Conservation (phyloP, 2,888 invertebrate species). For the Caprella mutica region DNA sequence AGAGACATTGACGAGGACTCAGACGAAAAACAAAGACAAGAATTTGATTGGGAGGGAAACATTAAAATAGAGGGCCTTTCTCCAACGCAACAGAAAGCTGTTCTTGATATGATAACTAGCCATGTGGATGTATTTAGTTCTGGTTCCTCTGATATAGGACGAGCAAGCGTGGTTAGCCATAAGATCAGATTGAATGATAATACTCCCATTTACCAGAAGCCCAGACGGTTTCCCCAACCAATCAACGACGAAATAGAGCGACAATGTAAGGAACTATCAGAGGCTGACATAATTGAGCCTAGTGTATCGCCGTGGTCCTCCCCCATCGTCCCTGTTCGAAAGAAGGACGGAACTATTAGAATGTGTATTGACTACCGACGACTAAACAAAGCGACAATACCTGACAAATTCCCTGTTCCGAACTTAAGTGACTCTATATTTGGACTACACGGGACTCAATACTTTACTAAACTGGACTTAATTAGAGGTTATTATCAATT, state of each 20-base stretch:
- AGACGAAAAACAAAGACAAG: no score
- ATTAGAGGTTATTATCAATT: constrained; percentile 2
- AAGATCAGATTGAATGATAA: background rate
- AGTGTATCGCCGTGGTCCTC: background rate
- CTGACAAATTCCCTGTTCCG: constrained; percentile 5
- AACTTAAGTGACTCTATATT: background rate
- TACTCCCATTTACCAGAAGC: background rate
- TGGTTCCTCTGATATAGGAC: background rate
- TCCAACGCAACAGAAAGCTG: no score
- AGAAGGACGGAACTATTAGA: background rate
- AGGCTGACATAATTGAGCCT: background rate
- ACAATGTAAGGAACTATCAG: background rate
- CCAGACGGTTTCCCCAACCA: background rate
- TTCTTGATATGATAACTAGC: no score
- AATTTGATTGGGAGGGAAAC: no score
- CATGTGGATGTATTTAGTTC: constrained; percentile 7
- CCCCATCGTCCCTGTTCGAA: background rate
- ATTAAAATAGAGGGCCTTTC: no score
- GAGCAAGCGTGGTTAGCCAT: background rate
- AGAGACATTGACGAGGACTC: no score
- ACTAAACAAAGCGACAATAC: background rate
- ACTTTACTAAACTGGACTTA: background rate
- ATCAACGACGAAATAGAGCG: background rate
- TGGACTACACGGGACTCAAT: background rate
- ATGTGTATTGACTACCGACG: background rate